Evolutionary conservation across 1,140 invertebrate species (phyloP), one percentile per base, ranked within the genome.

Genomic region (Heliconius himera): DNA sequence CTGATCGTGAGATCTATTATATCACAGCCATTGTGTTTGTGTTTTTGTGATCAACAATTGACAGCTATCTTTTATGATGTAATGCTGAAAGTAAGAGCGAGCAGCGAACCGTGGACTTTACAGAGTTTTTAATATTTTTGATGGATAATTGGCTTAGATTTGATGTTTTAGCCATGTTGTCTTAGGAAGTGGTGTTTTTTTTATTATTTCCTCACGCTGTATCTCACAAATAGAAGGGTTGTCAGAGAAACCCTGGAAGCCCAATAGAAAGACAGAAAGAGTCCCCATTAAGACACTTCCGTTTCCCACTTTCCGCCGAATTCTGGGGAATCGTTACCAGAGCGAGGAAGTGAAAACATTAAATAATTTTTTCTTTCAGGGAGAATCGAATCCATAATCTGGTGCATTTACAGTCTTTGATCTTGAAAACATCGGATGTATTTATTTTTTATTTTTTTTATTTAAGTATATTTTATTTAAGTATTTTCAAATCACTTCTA

Each of bases 61-160:
- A 29, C 41, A 33, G 84, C 88, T 87, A 76, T 78, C 80, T 86
- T 54, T 80, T 81, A 83, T 89, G 87, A 87, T 81, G 81, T 85
- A 88, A 90, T 82, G 80, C 51, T 54, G 79, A 80, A 80, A 80
- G 79, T 76, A 76, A 75, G 46, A 70, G 46, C 22, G 70, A 11
- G 26, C 54, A 81, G 16, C 73, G 60, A 72, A 77, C 38, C 79
- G 76, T 73, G 33, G 22, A 66, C 26, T 66, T 26, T 66, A 66
- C 60, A 29, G n/a, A 66, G 33, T 36, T 16, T 22, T 56, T 56
- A n/a, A 20, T 3, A 56, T n/a, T 13, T 66, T 60, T 60, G 9
- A 13, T 16, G 22, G 60, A 1, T 66, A 66, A 66, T 66, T 66
- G 22, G 60, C 3, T 66, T 29, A 66, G 11, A 66, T 66, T 66